Conservation (phyloP, 2,888 invertebrate genomes). For the Pristionchus japonicus region DNA sequence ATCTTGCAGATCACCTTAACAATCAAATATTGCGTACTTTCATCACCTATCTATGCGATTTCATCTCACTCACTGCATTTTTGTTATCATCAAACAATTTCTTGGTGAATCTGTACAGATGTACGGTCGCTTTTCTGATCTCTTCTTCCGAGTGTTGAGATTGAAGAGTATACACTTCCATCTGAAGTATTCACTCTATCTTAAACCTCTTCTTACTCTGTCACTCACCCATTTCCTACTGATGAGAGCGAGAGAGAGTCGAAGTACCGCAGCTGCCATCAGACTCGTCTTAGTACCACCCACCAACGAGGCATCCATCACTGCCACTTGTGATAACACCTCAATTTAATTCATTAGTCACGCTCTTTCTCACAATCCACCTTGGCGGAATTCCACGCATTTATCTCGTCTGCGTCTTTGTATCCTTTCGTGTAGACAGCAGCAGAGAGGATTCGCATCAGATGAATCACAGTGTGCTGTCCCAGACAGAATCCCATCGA, state of each 20-base stretch:
- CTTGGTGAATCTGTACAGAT: conserved; percentile 7
- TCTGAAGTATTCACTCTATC: too few relatives aligned
- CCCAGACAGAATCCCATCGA: not conserved
- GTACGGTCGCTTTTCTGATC: not conserved
- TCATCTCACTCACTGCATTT: not conserved
- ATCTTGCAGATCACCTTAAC: conserved; percentile 15
- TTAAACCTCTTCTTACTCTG: too few relatives aligned
- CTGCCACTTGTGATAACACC: conserved; percentile 39
- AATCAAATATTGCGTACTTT: not conserved
- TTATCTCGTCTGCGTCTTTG: not conserved
- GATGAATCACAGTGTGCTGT: conserved; percentile 20
- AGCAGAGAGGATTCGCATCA: conserved; percentile 18
- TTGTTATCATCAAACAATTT: not conserved
- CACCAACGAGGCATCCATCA: not conserved
- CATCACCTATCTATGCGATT: not conserved
- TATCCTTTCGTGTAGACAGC: not conserved
- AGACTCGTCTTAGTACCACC: conserved; percentile 8
- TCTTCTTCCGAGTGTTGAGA: conserved; percentile 1
- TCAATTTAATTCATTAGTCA: not conserved
- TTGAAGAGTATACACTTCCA: conserved; percentile 6
- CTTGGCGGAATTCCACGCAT: conserved; percentile 27
- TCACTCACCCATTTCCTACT: conserved; percentile 4
- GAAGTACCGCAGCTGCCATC: conserved; percentile 16
- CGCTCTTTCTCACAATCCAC: not conserved
- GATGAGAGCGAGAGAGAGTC: conserved; percentile 15